phyloP scores from a whole-genome alignment of 2,113 vertebrate species.

The Diadophis punctatus region DNA sequence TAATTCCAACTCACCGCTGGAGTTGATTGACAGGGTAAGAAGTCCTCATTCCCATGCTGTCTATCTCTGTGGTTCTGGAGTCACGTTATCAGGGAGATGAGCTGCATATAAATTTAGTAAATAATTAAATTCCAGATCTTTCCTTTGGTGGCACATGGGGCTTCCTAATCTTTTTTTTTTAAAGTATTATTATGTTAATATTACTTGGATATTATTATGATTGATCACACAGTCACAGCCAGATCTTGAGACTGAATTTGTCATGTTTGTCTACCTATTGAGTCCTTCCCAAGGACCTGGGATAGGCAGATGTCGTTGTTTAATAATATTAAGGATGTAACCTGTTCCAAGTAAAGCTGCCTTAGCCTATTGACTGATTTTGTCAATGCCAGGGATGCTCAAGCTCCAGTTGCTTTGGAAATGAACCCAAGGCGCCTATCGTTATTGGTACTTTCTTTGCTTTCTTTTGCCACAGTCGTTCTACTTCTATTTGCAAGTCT shows the following conservation, averaged over 20 bases:
- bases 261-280: not conserved
- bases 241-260: not conserved
- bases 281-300: not conserved
- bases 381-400: not conserved
- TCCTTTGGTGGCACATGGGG: not conserved
- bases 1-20: not conserved
- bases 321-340: not conserved
- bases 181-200: not conserved
- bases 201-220: not conserved
- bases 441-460: not conserved
- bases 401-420: not conserved
- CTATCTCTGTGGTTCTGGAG: not conserved
- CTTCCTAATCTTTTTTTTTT: not conserved
- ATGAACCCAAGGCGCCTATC: not conserved
- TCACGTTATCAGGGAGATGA: not conserved
- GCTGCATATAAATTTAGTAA: not conserved
- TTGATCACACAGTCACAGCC: not conserved
- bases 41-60: not conserved
- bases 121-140: not conserved
- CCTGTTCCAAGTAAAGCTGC: not conserved
- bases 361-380: not conserved
- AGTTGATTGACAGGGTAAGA: not conserved
- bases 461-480: not conserved
- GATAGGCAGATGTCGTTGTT: not conserved
- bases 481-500: not conserved